phyloP scores from a whole-genome alignment of 2,797 vertebrate genomes.

The Gallirallus australis region DNA sequence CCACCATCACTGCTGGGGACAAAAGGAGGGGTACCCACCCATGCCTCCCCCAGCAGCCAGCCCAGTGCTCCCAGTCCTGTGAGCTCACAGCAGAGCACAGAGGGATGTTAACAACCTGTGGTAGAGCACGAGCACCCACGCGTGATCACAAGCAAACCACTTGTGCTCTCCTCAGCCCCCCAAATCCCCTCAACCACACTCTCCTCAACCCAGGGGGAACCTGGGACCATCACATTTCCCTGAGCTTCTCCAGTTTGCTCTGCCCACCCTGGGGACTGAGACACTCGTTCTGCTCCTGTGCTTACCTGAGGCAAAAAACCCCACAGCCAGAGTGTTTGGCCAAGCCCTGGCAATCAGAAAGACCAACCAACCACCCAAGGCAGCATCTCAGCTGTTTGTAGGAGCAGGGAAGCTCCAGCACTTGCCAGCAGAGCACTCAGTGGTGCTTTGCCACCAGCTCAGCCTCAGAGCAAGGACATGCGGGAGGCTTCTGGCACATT shows the following conservation, averaged over 20 bases:
- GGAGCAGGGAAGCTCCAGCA: not conserved
- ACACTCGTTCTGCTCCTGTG: not conserved
- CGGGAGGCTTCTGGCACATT: not conserved
- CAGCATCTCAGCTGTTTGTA: too few species aligned
- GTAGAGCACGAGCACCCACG: not conserved
- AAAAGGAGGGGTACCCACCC: not conserved
- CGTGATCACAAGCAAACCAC: not conserved
- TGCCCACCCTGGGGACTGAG: not conserved
- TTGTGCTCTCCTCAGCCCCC: not conserved
- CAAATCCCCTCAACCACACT: not conserved
- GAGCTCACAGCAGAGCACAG: not conserved
- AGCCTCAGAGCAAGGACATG: not conserved
- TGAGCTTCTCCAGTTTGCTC: not conserved
- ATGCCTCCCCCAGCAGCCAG: not conserved
- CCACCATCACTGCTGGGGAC: not conserved
- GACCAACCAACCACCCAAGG: too few species aligned
- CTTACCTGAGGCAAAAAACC: not conserved
- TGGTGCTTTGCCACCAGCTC: accelerated
- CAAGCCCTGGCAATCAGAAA: not conserved
- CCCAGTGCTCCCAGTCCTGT: not conserved
- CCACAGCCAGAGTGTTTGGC: not conserved
- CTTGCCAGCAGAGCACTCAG: accelerated
- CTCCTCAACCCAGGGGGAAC: not conserved
- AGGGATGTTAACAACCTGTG: not conserved
- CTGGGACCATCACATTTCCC: not conserved